phyloP scores from a whole-genome alignment of 2,888 invertebrate species.

The Ischnus inquisitorius region DNA sequence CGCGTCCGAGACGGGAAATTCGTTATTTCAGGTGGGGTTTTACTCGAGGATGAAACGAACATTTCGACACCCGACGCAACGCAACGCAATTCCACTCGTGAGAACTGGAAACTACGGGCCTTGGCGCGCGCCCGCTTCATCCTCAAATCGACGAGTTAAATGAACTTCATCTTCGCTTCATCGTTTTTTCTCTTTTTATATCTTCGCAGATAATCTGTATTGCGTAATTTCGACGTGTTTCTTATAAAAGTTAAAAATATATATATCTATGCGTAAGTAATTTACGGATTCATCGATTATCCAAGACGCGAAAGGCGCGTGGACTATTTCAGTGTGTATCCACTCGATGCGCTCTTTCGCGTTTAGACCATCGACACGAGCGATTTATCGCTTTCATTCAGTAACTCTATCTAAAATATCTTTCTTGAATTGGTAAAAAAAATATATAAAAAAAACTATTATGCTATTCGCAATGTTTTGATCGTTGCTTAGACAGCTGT shows the following conservation, averaged over 20 bases:
- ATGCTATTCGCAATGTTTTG: slow-evolving; percentile 2
- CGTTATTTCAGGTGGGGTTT: slow-evolving; percentile 10
- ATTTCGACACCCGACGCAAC: slow-evolving; percentile 18
- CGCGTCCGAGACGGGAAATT: slow-evolving; percentile 1
- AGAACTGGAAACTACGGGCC: neutral
- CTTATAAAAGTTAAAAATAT: slow-evolving; percentile 36
- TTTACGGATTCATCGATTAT: slow-evolving; percentile 1
- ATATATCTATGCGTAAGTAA: slow-evolving; percentile 15
- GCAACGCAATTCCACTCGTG: slow-evolving; percentile 12
- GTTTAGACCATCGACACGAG: neutral
- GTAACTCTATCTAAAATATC: slow-evolving; percentile 3
- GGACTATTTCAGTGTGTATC: slow-evolving; percentile 9
- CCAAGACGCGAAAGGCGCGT: neutral
- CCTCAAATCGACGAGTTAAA: slow-evolving; percentile 15
- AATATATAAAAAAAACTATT: neutral
- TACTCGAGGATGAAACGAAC: slow-evolving; percentile 36
- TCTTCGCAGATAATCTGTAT: neutral
- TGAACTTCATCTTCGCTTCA: slow-evolving; percentile 3
- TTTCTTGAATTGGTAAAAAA: neutral
- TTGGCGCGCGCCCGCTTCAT: neutral
- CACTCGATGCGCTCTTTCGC: neutral
- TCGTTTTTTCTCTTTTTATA: neutral
- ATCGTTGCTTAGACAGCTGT: slow-evolving; percentile 78
- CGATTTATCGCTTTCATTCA: slow-evolving; percentile 21
- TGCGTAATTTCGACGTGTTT: neutral